Percentiles rank a stretch among this genome's conserved stretches.
Evolutionary conservation across 2,113 vertebrate genomes (phyloP).

Genomic region (Malurus elegans): DNA sequence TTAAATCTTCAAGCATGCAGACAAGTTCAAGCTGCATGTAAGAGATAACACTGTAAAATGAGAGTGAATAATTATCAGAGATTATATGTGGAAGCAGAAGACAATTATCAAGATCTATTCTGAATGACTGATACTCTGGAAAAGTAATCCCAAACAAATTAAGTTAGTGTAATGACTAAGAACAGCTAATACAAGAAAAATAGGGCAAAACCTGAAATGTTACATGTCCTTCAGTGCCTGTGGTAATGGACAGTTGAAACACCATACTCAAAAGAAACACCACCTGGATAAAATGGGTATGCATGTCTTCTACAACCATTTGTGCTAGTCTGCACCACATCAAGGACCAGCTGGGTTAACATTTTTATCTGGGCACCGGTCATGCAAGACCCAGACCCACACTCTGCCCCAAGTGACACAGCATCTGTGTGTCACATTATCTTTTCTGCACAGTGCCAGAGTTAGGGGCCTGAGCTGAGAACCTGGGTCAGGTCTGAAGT

Average conservation of each 20-base stretch:
- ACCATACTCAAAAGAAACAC: background rate
- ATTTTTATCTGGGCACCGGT: background rate
- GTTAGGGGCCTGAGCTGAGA: background rate
- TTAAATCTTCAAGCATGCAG: background rate
- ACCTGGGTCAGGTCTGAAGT: background rate
- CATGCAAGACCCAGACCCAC: background rate
- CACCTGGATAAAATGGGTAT: background rate
- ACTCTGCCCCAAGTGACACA: accelerated
- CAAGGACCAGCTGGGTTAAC: background rate
- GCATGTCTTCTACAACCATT: background rate
- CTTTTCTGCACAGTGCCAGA: background rate
- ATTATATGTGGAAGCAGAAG: background rate
- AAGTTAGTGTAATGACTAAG: background rate
- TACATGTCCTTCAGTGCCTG: background rate
- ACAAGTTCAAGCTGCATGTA: background rate
- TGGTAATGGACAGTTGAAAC: background rate
- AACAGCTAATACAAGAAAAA: background rate
- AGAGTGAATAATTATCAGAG: background rate
- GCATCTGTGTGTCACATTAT: accelerated
- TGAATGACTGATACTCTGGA: background rate
- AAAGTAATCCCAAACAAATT: background rate
- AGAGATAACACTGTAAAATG: background rate
- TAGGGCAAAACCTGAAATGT: background rate
- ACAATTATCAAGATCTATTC: background rate
- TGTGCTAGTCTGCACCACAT: background rate